These are phyloP conservation scores for Condylura cristata DNA, from an alignment of 2,113 vertebrate genomes.

Conservation along the genomic window DNA sequence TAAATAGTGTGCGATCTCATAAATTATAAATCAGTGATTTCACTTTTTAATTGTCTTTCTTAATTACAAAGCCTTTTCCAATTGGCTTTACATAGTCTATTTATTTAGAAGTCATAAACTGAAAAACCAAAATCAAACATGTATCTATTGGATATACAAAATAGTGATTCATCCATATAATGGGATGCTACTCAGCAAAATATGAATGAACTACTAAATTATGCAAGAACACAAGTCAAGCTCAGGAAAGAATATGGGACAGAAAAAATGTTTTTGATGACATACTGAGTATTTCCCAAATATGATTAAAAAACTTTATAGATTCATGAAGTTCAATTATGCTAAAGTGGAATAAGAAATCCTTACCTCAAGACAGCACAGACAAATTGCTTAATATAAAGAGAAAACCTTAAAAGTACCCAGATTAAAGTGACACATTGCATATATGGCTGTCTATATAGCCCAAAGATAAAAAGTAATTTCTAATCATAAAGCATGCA, in stretches of 20 bases:
- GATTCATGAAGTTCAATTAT: not conserved
- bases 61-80: not conserved
- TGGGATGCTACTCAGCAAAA: not conserved
- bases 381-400: not conserved
- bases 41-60: not conserved
- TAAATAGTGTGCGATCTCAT: not conserved
- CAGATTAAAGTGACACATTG: not conserved
- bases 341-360: not conserved
- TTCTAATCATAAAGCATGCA: not conserved
- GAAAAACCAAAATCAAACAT: not conserved
- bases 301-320: not conserved
- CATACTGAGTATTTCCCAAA: not conserved
- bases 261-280: not conserved
- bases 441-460: not conserved
- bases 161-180: not conserved
- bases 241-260: not conserved
- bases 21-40: not conserved
- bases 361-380: not conserved
- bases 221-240: not conserved
- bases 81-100: not conserved
- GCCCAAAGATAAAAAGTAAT: not conserved
- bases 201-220: not conserved
- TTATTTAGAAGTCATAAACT: not conserved
- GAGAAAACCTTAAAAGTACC: not conserved
- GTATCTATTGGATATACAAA: not conserved